Evolutionary conservation across 2,888 invertebrate species (phyloP).

Genomic region (Synanthedon formicaeformis): DNA sequence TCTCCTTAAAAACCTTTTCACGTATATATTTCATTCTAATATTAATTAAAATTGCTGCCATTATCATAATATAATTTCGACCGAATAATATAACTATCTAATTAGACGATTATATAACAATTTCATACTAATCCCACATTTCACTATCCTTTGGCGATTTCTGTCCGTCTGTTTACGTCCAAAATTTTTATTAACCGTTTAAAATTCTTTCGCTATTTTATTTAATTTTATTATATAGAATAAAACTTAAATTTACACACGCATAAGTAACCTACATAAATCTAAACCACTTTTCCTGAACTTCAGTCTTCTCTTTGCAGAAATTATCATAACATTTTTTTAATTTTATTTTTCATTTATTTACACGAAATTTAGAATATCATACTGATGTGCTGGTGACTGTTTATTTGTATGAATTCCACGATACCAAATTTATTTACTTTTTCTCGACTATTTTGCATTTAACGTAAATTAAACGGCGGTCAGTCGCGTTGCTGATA

Average conservation of each 20-base stretch:
- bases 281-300: slow-evolving; percentile 56
- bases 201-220: neutral
- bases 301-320: slow-evolving; percentile 69
- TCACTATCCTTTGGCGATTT: slow-evolving; percentile 25
- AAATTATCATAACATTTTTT: slow-evolving; percentile 53
- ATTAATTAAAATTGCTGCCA: neutral
- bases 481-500: slow-evolving; percentile 4
- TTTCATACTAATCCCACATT: neutral
- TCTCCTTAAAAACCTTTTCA: neutral
- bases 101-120: neutral
- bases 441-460: too few species aligned
- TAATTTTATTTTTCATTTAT: slow-evolving; percentile 28
- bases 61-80: neutral
- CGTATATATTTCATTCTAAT: neutral
- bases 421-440: too few species aligned
- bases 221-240: slow-evolving; percentile 22
- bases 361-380: slow-evolving; percentile 23
- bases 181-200: neutral
- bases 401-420: neutral
- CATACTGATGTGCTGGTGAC: neutral
- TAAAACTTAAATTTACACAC: slow-evolving; percentile 51
- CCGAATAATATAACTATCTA: neutral
- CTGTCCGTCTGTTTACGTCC: slow-evolving; percentile 5
- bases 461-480: too few species aligned
- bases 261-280: slow-evolving; percentile 52